A percentile compares a stretch with the other conserved stretches of the same genome.
Conservation (phyloP, 2,797 vertebrate species). For the Lemur catta region DNA sequence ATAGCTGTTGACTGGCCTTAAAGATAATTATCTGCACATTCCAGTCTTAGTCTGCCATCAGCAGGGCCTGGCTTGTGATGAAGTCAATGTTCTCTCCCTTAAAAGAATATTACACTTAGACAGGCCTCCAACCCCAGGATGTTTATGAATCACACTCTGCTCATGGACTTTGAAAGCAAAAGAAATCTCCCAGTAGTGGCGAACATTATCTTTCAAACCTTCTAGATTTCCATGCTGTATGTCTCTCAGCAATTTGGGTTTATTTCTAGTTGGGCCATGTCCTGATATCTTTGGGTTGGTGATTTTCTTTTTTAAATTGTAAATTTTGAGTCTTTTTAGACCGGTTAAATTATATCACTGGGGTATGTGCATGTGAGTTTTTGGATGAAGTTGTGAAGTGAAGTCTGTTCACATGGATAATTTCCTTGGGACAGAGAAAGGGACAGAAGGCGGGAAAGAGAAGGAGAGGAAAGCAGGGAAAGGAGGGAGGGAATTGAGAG, state of each 20-base stretch:
- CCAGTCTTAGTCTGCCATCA: constrained; percentile 81
- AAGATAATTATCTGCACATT: constrained; percentile 88
- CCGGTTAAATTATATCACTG: not conserved
- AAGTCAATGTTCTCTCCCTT: constrained; percentile 78
- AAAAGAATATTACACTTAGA: constrained; percentile 76
- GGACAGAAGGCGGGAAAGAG: not conserved
- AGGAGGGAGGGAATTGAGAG: not conserved
- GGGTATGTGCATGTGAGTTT: not conserved
- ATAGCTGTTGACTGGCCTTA: constrained; percentile 81
- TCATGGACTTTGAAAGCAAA: constrained; percentile 52
- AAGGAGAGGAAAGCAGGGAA: not conserved
- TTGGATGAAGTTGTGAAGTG: not conserved
- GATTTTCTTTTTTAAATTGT: not conserved
- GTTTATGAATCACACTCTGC: constrained; percentile 48
- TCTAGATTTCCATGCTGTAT: not conserved
- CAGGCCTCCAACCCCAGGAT: constrained; percentile 59
- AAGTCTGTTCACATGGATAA: not conserved
- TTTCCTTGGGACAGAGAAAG: not conserved
- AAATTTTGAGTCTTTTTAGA: not conserved
- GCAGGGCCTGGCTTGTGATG: constrained; percentile 73
- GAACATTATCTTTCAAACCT: not conserved
- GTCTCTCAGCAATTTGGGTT: not conserved
- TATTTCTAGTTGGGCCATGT: not conserved
- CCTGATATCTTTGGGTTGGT: not conserved
- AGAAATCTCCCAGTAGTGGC: constrained; percentile 45